phyloP scores from a whole-genome alignment of 2,113 vertebrate genomes.

The Heliornis fulica region DNA sequence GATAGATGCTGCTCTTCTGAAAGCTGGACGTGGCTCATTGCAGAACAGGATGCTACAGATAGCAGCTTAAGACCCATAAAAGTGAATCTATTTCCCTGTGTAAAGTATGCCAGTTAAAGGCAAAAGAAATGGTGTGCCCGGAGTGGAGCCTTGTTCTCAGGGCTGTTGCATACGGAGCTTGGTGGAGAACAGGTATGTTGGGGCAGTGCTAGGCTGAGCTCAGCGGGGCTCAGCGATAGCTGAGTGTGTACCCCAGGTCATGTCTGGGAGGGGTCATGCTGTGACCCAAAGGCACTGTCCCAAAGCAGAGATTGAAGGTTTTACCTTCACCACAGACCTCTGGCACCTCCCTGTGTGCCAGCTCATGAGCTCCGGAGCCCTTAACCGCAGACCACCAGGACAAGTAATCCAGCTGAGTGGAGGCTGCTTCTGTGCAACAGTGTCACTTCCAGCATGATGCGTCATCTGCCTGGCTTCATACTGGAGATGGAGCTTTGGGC shows the following conservation, averaged over 20 bases:
- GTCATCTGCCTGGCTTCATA: not conserved
- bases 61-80: not conserved
- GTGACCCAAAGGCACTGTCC: fast-evolving
- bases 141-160: not conserved
- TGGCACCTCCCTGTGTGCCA: too few species aligned
- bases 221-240: not conserved
- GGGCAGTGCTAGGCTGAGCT: not conserved
- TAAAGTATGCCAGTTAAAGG: not conserved
- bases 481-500: not conserved
- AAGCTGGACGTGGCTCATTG: not conserved
- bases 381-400: not conserved
- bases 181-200: not conserved
- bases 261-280: not conserved
- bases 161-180: fast-evolving
- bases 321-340: not conserved
- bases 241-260: not conserved
- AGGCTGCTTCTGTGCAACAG: not conserved
- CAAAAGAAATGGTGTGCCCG: not conserved
- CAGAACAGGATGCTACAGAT: not conserved
- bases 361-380: not conserved
- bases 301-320: not conserved
- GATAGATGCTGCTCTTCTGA: not conserved
- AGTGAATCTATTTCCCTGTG: not conserved
- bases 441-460: not conserved
- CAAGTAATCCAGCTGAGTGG: not conserved